A percentile compares a stretch with the other conserved stretches of the same genome.
phyloP scores from a whole-genome alignment of 2,113 vertebrate genomes.

The Microtus ochrogaster region DNA sequence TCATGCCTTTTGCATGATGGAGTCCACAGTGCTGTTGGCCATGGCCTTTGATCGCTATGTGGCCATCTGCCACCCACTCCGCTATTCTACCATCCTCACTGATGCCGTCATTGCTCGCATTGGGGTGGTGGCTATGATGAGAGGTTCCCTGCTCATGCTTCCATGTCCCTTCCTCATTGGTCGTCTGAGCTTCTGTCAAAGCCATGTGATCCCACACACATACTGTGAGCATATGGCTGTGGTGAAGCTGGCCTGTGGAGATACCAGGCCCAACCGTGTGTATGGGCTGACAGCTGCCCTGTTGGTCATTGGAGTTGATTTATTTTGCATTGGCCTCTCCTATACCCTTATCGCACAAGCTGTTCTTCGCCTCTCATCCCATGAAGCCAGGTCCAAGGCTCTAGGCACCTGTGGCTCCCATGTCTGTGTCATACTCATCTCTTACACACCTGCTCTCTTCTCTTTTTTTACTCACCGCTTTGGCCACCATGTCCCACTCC shows the following conservation, averaged over 20 bases:
- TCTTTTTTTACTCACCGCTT: constrained; percentile 82
- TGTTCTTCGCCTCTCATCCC: constrained; percentile 74
- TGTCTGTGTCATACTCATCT: constrained; percentile 81
- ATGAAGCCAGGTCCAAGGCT: constrained; percentile 77
- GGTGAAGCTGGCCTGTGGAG: constrained; percentile 81
- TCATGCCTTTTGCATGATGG: constrained; percentile 79
- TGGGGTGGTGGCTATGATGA: constrained; percentile 58
- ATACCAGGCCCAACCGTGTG: constrained; percentile 74
- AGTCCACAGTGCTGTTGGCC: constrained; percentile 78
- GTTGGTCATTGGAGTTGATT: constrained; percentile 80
- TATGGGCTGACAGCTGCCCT: constrained; percentile 76
- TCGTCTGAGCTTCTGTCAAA: constrained; percentile 78
- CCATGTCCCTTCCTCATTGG: constrained; percentile 79
- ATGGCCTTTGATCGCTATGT: constrained; percentile 83
- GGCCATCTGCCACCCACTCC: constrained; percentile 79
- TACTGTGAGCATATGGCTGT: constrained; percentile 85
- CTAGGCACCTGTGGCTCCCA: constrained; percentile 81
- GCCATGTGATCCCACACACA: constrained; percentile 79
- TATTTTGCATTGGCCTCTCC: constrained; percentile 77
- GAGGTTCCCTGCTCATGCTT: constrained; percentile 75
- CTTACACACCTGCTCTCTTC: constrained; percentile 81
- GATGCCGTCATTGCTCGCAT: constrained; percentile 69
- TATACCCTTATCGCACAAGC: constrained; percentile 77
- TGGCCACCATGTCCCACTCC: constrained; percentile 65
- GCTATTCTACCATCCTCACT: constrained; percentile 73